Base-by-base conservation (phyloP, 2,113 vertebrate genomes). In the Zosterops lateralis region DNA sequence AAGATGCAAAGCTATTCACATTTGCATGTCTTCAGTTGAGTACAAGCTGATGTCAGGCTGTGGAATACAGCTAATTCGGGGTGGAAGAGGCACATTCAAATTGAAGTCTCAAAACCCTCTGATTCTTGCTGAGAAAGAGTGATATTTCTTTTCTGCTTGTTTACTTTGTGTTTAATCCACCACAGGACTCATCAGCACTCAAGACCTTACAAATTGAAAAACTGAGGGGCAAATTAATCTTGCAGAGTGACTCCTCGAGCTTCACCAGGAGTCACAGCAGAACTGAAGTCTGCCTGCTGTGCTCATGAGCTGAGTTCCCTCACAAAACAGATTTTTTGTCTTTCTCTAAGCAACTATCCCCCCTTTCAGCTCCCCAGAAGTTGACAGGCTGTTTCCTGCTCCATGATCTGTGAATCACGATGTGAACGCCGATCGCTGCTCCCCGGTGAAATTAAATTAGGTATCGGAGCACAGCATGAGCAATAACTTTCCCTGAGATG, bases 391-490 rank as follows among this genome's bases (percentile, higher is more conserved):
- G 80, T 77, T 96, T 93, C 95, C 96, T 89, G 90, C 47, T 92
- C 76, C 84, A 26, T 84, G 96, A 90, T 90, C 94, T 93, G 87
- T 89, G 91, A 95, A 92, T 82, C 73, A 96, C 1, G 7, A 91
- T 6, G 50, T 56, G 65, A 91, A 70, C 1, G 12, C 87, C 42
- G 86, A 31, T 81, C 2, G 5, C 86, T 91, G 14, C 70, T 95
- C 88, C 92, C 60, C 44, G 38, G 86, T 89, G 88, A 94, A 94
- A 95, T 92, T 80, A 84, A 96, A 95, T 92, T 87, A 93, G 88
- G 88, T 84, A 92, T 47, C 2, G 0, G 91, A 95, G 84, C 84
- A 88, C 82, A 91, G 83, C 9, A 2, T 44, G 84, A 96, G 85
- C 85, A 90, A 1, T 60, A 77, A 67, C 34, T 80, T 90, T 80